Evolutionary conservation across 2,888 invertebrate genomes (phyloP).

Genomic region (Conomelus anceps): DNA sequence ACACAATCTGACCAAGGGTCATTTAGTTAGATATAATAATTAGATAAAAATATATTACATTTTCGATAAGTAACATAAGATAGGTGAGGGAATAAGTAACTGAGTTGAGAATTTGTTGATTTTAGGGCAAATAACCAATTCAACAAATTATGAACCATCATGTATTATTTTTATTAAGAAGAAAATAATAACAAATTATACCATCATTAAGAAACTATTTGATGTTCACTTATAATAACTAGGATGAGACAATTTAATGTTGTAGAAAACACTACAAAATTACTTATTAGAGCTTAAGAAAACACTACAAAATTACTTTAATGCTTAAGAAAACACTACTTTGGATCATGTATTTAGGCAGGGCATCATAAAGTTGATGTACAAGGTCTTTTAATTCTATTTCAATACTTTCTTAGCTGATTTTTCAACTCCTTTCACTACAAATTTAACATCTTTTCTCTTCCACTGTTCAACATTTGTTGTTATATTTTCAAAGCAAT

Average conservation of each 20-base stretch:
- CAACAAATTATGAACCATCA: no score
- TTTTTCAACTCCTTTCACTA: neutral
- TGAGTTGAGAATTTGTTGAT: neutral
- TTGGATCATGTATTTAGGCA: conserved; percentile 9
- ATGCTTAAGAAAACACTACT: no score
- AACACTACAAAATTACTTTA: no score
- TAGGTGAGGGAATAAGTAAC: neutral
- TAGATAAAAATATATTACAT: neutral
- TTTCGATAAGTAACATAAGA: neutral
- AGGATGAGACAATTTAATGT: no score
- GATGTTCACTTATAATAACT: no score
- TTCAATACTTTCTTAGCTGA: neutral
- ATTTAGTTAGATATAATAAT: neutral
- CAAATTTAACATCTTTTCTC: neutral
- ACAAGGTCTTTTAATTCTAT: conserved; percentile 4
- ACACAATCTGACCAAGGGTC: neutral
- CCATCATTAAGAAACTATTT: no score
- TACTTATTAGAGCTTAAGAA: no score
- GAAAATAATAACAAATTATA: no score
- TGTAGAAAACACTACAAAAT: no score
- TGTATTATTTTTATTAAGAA: no score
- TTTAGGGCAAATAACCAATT: no score
- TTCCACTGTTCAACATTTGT: conserved; percentile 10
- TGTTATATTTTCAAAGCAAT: neutral
- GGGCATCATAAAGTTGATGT: neutral